Evolutionary conservation across 2,888 invertebrate genomes (phyloP), one percentile per base, ranked within the genome.

Genomic region (Hanleya hanleyi): DNA sequence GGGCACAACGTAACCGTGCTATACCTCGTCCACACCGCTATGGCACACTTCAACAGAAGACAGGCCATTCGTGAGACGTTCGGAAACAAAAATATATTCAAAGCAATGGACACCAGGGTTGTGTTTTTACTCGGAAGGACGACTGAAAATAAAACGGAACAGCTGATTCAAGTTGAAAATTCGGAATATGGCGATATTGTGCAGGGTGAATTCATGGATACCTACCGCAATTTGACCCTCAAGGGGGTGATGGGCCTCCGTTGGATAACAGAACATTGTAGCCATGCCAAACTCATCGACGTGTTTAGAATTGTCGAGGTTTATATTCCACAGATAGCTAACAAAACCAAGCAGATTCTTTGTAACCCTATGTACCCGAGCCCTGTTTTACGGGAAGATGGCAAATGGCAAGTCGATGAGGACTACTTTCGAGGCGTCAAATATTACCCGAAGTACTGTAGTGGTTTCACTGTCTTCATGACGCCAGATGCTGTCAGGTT

Each of bases 231-330:
- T 47, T 32, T 67, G 18, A 67, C 67, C 1, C 29, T 36, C 1
- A 67, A 67, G 32, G 67, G 26, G 2, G 37, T 67, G 33, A 33
- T 36, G 37, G 67, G 41, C 12, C 29, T 67, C 9, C 18, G 32
- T 18, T 67, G 67, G 67, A 47, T 67, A 18, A 29, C 6, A 38
- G 29, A 33, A 32, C 18, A 67, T 18, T 67, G 67, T 22, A n/a
- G 29, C 32, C 38, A 38, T 12, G 67, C 67, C 29, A 29, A 67
- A n/a, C n/a, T n/a, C n/a, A n/a, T n/a, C n/a, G n/a, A n/a, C n/a
- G n/a, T n/a, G n/a, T n/a, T n/a, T n/a, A n/a, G n/a, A n/a, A n/a
- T n/a, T n/a, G n/a, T n/a, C n/a, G n/a, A n/a, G n/a, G n/a, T n/a
- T n/a, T n/a, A n/a, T n/a, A n/a, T n/a, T n/a, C n/a, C n/a, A n/a